A percentile compares a stretch with the other conserved stretches of the same genome.
Evolutionary conservation across 2,797 vertebrate genomes (phyloP).

Genomic region (Meda fulgida): DNA sequence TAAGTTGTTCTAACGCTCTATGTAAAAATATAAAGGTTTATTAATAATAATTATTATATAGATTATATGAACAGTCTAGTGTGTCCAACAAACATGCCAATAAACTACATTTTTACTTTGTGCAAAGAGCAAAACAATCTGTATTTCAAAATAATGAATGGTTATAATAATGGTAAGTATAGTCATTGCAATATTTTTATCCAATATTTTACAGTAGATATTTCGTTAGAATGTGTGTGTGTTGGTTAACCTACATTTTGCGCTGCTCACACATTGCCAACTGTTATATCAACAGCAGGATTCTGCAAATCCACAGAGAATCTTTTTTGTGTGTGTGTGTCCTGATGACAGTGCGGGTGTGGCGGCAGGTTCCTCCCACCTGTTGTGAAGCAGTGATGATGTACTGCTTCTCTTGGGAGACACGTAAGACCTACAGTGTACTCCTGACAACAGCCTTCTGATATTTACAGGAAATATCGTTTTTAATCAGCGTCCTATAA

Average conservation of each 20-base stretch:
- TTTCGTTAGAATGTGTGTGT: neutral
- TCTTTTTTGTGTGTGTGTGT: neutral
- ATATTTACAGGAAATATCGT: conserved; percentile 20
- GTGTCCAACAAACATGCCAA: neutral
- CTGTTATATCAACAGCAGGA: neutral
- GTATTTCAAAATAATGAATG: neutral
- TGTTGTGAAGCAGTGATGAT: conserved; percentile 52
- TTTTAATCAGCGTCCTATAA: neutral
- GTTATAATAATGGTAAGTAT: neutral
- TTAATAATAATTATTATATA: neutral
- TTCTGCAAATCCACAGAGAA: neutral
- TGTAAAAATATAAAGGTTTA: neutral
- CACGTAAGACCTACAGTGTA: conserved; percentile 8
- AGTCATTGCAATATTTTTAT: neutral
- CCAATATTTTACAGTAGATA: neutral
- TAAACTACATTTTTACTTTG: neutral
- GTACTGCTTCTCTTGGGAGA: conserved; percentile 33
- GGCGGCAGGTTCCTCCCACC: conserved; percentile 57
- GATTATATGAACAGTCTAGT: neutral
- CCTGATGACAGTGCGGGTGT: conserved; percentile 34
- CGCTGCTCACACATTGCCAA: neutral
- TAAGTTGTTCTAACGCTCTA: neutral
- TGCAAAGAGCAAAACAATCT: neutral
- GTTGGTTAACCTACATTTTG: neutral
- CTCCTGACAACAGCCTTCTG: neutral